Evolutionary conservation across 2,888 invertebrate genomes (phyloP).

Genomic region (Desoria tigrina): DNA sequence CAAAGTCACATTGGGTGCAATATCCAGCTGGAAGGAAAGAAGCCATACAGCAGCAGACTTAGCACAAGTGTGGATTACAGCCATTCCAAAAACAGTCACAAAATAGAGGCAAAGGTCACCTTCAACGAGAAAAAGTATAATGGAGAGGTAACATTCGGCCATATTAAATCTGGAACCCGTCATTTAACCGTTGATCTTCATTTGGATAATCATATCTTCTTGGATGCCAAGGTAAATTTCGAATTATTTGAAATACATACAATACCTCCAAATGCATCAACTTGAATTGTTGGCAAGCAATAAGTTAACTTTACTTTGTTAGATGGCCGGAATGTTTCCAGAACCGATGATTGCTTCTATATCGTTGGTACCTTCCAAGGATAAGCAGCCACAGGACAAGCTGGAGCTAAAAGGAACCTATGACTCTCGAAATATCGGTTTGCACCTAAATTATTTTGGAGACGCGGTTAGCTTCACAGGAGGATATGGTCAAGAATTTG

Average conservation of each 20-base stretch:
- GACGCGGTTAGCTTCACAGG: constrained; percentile 33
- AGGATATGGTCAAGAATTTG: constrained; percentile 31
- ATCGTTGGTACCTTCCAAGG: constrained; percentile 51
- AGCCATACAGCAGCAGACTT: constrained; percentile 40
- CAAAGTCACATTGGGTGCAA: constrained; percentile 47
- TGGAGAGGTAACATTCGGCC: constrained; percentile 38
- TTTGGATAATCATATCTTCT: constrained; percentile 49
- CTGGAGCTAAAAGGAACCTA: constrained; percentile 44
- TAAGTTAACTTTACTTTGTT: constrained; percentile 8
- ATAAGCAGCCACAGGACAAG: constrained; percentile 41
- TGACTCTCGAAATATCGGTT: constrained; percentile 23
- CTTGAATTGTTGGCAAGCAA: too few species aligned
- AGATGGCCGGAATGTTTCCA: constrained; percentile 43
- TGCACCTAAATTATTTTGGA: constrained; percentile 46
- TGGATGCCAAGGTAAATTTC: constrained; percentile 53
- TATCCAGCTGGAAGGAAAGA: constrained; percentile 46
- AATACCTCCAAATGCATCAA: neutral
- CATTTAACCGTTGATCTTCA: constrained; percentile 52
- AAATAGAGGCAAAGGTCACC: constrained; percentile 50
- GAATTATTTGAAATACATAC: neutral
- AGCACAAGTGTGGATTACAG: constrained; percentile 50
- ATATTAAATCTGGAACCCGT: constrained; percentile 33
- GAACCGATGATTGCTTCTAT: constrained; percentile 34
- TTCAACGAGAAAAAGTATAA: constrained; percentile 51
- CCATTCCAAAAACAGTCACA: constrained; percentile 44